Conservation (phyloP, 1,140 invertebrate species). For the Idris sp. region DNA sequence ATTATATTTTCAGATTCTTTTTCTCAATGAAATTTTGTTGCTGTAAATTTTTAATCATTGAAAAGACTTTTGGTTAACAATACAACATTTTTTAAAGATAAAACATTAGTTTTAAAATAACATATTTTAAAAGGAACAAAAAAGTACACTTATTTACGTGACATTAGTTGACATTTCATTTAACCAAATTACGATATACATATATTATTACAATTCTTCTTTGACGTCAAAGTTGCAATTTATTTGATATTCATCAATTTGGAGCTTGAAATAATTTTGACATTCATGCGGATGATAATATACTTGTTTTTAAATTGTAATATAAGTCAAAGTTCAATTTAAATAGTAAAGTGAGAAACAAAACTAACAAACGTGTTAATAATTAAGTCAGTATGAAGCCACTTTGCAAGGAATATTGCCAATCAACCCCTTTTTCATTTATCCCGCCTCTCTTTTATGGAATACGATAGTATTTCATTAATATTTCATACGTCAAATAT, state of each 20-base stretch:
- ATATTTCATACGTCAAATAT: slow-evolving; percentile 14
- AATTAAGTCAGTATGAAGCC: not conserved
- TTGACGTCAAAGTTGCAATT: not conserved
- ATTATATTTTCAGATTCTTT: no score
- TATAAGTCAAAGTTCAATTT: slow-evolving; percentile 6
- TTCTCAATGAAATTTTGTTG: no score
- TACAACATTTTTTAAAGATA: no score
- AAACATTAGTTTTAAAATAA: no score
- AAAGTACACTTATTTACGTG: no score
- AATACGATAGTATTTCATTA: slow-evolving; percentile 11
- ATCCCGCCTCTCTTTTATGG: not conserved
- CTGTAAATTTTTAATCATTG: no score
- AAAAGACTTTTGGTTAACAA: no score
- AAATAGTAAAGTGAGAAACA: not conserved
- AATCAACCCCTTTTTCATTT: slow-evolving; percentile 6
- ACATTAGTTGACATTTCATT: no score
- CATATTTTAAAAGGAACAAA: no score
- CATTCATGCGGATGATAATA: not conserved
- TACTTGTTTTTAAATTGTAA: not conserved
- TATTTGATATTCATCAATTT: slow-evolving; percentile 1
- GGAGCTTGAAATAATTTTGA: not conserved
- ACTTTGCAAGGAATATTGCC: not conserved
- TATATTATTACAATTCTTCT: no score
- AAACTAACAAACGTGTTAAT: not conserved
- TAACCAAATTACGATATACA: no score